Evolutionary conservation across 2,113 vertebrate species (phyloP), one percentile per base, ranked within the genome.

Genomic region (Forbesichthys papilliferus): DNA sequence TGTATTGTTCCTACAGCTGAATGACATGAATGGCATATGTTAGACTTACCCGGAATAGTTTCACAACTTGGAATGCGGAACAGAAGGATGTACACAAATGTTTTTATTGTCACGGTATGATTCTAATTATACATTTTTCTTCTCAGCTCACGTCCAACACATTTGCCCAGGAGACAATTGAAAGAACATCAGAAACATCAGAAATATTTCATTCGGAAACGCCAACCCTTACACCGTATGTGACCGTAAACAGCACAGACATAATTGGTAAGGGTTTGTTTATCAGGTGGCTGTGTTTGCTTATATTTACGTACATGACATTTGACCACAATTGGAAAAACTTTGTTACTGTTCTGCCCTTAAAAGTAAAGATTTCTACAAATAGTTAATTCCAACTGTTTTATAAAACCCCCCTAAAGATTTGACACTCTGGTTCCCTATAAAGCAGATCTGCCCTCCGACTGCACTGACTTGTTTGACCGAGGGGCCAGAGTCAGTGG

Each of bases 381-480:
- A 42, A 42, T 3, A 42, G 36, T 42, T 42, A 6, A 42, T 42
- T 42, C 36, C 36, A 42, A 4, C 36, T 42, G 7, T 42, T 42
- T 6, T 42, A 42, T 42, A 42, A 42, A 42, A 42, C 7, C 2
- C 36, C 5, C 36, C 36, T 42, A 42, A 42, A 7, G 36, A 6
- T 5, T 42, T 42, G 36, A 42, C 36, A 42, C 1, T 55, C 56
- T 64, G 34, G 11, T 64, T 34, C 6, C 67, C n/a, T 48, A 36
- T 71, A 1, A 11, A 58, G 63, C 4, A 93, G 91, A 79, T 75
- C 74, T 92, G 3, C 86, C 93, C 56, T 78, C 81, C 66, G 94
- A 98, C 77, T 98, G 96, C 71, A 92, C 89, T 5, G 86, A 92
- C 42, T 84, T 95, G 27, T 95, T 93, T 16, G 84, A 80, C 62